A percentile compares a stretch with the other conserved stretches of the same genome.
Conservation (phyloP, 2,113 vertebrate species). For the Colius striatus region DNA sequence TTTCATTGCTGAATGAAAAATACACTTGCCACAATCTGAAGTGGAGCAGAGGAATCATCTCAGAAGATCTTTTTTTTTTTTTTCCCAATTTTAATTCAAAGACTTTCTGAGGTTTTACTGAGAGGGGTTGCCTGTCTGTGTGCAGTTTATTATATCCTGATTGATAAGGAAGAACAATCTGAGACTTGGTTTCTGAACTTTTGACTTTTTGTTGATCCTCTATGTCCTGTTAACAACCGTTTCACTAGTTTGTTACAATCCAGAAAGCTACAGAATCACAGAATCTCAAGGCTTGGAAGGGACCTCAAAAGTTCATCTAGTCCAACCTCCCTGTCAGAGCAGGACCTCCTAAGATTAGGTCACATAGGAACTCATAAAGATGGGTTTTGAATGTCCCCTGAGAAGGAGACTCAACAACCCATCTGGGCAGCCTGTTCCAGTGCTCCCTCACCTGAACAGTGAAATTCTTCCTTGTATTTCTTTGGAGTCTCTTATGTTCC, state of each 20-base stretch:
- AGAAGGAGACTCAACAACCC: too few species aligned
- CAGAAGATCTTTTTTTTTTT: neutral
- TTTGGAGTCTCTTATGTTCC: too few species aligned
- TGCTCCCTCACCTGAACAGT: too few species aligned
- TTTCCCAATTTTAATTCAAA: slow-evolving; percentile 13
- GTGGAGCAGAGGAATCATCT: neutral
- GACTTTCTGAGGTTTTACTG: neutral
- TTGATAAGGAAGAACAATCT: slow-evolving; percentile 14
- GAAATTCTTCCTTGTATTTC: too few species aligned
- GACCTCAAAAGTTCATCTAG: too few species aligned
- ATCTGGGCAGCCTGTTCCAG: too few species aligned
- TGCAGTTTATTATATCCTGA: neutral
- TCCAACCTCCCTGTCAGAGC: too few species aligned
- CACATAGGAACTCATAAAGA: too few species aligned
- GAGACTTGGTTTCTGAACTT: slow-evolving; percentile 4
- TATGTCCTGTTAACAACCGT: neutral
- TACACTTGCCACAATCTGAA: neutral
- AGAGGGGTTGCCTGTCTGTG: neutral
- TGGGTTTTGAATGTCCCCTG: too few species aligned
- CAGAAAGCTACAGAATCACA: neutral
- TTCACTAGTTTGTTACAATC: neutral
- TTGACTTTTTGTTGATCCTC: neutral
- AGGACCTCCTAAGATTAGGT: too few species aligned
- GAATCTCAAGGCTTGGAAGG: too few species aligned
- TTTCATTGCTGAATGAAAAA: neutral